Base-by-base conservation (phyloP, 1,140 invertebrate genomes). In the Neodiprion lecontei region DNA sequence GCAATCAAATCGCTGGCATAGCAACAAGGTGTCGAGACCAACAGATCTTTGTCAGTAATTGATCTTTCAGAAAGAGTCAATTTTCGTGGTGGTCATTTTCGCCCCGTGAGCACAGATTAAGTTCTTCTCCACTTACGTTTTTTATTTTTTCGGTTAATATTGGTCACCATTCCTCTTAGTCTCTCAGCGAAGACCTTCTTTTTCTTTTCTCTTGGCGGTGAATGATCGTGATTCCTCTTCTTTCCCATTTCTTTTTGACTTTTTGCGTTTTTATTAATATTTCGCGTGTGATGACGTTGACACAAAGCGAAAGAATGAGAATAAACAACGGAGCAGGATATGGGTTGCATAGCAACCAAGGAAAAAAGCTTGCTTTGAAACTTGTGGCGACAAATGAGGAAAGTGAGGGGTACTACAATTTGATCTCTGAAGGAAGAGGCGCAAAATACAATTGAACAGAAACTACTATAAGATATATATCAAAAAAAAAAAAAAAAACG, bases 241-340 rank as follows among this genome's bases (percentile, higher is more conserved):
- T 69, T 72, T 72, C 14, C 61, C 69, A 50, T 68, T 68, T 50
- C 28, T 69, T 12, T 5, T 40, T 2, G 5, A 40, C 5, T 49
- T 74, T 28, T 4, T 21, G 10, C 47, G 61, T 69, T 69, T 49
- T 67, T 40, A 23, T 12, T 69, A 50, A 3, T 17, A 21, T 69
- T 48, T 53, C 12, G 14, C 7, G 11, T 69, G 73, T 74, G 67
- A 74, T 48, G 73, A 74, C 47, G 61, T n/a, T 50, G 47, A 17
- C 73, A 69, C 67, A 74, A 74, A 74, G 48, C 73, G 73, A 74
- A 74, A 69, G 67, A 74, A 65, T 74, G 73, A 74, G 28, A 67
- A 74, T 53, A 14, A 4, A 1, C 12, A 14, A 65, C 17, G 7
- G 61, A 1, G 1, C 12, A 14, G 61, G 0, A 7, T 65, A 4